Conservation (phyloP, 2,888 invertebrate species). For the Chironomus tentans region DNA sequence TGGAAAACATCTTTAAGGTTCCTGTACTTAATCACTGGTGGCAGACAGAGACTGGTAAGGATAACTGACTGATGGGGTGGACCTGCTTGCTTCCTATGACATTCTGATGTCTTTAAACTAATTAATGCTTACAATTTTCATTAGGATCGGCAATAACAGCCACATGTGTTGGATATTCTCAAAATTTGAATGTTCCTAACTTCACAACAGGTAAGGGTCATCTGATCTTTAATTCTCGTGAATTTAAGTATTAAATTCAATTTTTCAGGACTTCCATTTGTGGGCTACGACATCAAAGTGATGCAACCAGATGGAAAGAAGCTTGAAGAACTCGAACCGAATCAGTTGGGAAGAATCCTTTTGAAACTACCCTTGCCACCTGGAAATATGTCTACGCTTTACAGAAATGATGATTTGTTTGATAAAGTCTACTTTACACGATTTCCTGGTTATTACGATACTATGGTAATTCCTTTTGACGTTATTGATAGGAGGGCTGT, state of each 20-base stretch:
- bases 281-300: conserved; percentile 72
- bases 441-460: conserved; percentile 67
- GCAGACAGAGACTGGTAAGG: conserved; percentile 79
- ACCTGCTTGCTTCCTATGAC: no score
- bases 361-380: conserved; percentile 82
- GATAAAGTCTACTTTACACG: conserved; percentile 71
- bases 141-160: conserved; percentile 73
- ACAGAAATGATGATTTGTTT: conserved; percentile 70
- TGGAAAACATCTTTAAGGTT: conserved; percentile 57
- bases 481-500: no score
- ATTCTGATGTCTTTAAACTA: no score
- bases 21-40: conserved; percentile 91
- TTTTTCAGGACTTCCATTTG: conserved; percentile 58
- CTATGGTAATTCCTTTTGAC: conserved; percentile 53
- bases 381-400: conserved; percentile 75
- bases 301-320: conserved; percentile 53
- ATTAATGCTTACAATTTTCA: not conserved
- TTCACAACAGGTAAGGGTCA: conserved; percentile 53
- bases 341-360: conserved; percentile 75
- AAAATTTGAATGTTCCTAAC: conserved; percentile 59
- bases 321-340: conserved; percentile 49
- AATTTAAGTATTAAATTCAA: not conserved
- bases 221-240: not conserved
- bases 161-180: conserved; percentile 67
- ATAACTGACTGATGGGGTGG: no score